Evolutionary conservation across 2,888 invertebrate species (phyloP).

Genomic region (Athalia rosae): DNA sequence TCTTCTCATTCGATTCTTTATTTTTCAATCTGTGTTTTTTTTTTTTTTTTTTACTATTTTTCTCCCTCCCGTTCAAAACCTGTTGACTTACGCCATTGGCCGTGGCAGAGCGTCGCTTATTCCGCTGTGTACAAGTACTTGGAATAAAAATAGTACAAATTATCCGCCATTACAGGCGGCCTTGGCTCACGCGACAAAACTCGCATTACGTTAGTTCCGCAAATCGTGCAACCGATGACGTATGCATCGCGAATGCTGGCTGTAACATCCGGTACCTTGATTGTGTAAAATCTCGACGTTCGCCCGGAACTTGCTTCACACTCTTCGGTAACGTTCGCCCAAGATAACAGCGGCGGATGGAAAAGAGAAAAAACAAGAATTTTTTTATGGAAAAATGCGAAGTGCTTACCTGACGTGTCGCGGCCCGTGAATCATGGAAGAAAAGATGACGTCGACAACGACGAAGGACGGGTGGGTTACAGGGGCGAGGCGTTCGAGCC

Average conservation of each 20-base stretch:
- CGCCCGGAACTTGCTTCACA: too few species aligned
- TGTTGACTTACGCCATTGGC: not conserved
- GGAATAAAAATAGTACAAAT: not conserved
- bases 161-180: constrained; percentile 17
- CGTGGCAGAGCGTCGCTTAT: not conserved
- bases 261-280: too few species aligned
- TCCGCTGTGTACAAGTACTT: not conserved
- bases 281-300: too few species aligned
- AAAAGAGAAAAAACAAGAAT: too few species aligned
- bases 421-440: not conserved
- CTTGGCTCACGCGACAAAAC: not conserved
- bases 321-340: too few species aligned
- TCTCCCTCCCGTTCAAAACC: not conserved
- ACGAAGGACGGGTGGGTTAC: not conserved
- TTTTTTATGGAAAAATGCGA: too few species aligned
- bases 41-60: too few species aligned
- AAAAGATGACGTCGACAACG: too few species aligned
- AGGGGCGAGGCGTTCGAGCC: not conserved
- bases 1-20: too few species aligned
- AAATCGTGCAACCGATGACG: not conserved
- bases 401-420: not conserved
- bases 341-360: too few species aligned
- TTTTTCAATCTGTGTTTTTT: too few species aligned
- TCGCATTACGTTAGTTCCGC: not conserved
- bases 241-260: too few species aligned